phyloP scores from a whole-genome alignment of 2,888 invertebrate species.

The Trissolcus japonicus region DNA sequence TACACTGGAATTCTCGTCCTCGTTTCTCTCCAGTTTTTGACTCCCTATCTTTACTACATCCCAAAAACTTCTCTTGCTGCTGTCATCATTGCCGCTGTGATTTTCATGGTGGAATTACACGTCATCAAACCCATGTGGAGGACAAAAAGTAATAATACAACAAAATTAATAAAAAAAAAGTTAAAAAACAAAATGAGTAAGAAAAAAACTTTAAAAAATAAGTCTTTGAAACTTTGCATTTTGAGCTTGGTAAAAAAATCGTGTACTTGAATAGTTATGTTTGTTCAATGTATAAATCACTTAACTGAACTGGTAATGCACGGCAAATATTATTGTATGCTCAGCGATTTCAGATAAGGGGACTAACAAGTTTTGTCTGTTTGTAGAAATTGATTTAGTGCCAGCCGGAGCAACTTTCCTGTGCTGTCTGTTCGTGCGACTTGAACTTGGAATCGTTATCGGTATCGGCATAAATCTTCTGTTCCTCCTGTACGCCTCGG shows the following conservation, averaged over 20 bases:
- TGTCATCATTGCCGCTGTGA: constrained; percentile 84
- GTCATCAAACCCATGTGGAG: constrained; percentile 82
- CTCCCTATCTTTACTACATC: constrained; percentile 82
- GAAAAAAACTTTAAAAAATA: too few species aligned
- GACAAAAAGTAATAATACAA: constrained; percentile 78
- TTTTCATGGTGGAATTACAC: constrained; percentile 82
- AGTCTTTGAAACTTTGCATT: neutral
- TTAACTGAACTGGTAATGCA: too few species aligned
- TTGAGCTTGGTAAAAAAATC: neutral
- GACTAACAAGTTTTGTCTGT: constrained; percentile 29
- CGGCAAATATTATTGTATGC: constrained; percentile 3
- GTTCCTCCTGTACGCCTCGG: constrained; percentile 81
- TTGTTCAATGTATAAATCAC: too few species aligned
- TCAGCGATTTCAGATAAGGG: neutral
- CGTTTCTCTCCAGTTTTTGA: constrained; percentile 80
- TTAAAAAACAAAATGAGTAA: neutral
- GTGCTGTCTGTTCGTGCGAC: constrained; percentile 80
- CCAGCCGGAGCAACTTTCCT: constrained; percentile 82
- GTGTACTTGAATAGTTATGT: too few species aligned
- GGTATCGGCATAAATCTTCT: constrained; percentile 81
- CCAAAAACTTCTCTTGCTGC: constrained; percentile 83
- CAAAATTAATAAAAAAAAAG: neutral
- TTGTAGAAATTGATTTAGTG: constrained; percentile 82
- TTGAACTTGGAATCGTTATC: constrained; percentile 83
- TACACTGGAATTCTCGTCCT: constrained; percentile 80